Percentiles rank a stretch among this genome's conserved stretches.
These are phyloP conservation scores for Penaeus monodon DNA, from an alignment of 2,888 invertebrate genomes.

Conservation along the genomic window DNA sequence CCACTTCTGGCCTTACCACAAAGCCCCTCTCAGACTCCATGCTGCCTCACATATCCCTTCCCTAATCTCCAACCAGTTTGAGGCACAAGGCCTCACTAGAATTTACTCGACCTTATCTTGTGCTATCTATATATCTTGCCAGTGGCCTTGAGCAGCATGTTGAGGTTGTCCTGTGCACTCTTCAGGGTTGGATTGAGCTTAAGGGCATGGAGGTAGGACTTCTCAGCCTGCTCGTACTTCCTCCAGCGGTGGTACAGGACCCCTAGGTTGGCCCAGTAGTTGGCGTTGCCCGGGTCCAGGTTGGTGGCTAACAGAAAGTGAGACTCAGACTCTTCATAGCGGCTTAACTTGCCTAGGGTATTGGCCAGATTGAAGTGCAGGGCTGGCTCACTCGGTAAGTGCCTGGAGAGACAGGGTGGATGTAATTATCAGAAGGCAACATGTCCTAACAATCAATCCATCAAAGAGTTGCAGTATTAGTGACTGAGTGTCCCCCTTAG, in stretches of 20 bases:
- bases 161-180: conserved; percentile 63
- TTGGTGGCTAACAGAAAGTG: conserved; percentile 84
- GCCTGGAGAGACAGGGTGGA: conserved; percentile 66
- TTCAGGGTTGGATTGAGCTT: conserved; percentile 58
- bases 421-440: too few species aligned
- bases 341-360: conserved; percentile 84
- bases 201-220: conserved; percentile 59
- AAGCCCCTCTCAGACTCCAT: too few species aligned
- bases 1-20: background rate
- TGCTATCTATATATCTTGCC: conserved; percentile 55
- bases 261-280: conserved; percentile 90
- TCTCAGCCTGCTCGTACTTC: conserved; percentile 62
- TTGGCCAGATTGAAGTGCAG: conserved; percentile 91
- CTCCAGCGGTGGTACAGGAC: conserved; percentile 86
- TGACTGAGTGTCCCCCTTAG: too few species aligned
- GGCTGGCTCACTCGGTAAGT: conserved; percentile 81
- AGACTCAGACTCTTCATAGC: conserved; percentile 83
- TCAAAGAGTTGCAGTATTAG: too few species aligned
- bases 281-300: conserved; percentile 78
- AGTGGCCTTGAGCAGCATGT: conserved; percentile 61
- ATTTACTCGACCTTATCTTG: background rate
- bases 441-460: too few species aligned
- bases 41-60: background rate
- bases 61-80: background rate
- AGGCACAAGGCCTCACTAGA: too few species aligned